Evolutionary conservation across 2,113 vertebrate species (phyloP), one percentile per base, ranked within the genome.

Genomic region (Morphnarchus princeps): DNA sequence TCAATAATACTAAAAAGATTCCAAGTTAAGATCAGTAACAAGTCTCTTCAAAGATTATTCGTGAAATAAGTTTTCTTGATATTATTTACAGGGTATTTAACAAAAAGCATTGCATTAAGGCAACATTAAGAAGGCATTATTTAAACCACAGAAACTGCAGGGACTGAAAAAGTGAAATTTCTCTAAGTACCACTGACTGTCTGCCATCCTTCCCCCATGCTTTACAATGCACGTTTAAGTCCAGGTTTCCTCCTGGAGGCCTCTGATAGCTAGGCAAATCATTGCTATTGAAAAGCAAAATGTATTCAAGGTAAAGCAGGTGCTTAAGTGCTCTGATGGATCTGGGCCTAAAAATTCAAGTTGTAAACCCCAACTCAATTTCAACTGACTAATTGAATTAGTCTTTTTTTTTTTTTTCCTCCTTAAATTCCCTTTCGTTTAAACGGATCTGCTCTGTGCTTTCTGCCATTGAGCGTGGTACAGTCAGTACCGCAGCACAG

Each of bases 271-370:
- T 9, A 67, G 77, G 90, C n/a, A 92, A 95, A 92, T 61, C 34
- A 82, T 29, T 80, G 57, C 71, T 93, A 82, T 14, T 70, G 71
- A 94, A 96, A 95, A 96, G 82, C 74, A 93, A 80, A 97, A 95
- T 43, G 24, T 42, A 87, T 62, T 95, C 61, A 84, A 89, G 89
- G 87, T 95, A 95, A 91, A 93, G 82, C 93, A 96, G 87, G 81
- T 94, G 82, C 87, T 90, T 94, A 95, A 97, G 95, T 93, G 91
- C 91, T 95, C 71, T 94, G 69, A 92, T 92, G 93, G 93, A 95
- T 86, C 90, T 87, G 54, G 91, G 87, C 91, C 93, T 94, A 96
- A 95, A 93, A 88, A 87, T 73, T 76, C 87, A 62, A 73, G 83
- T 58, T 73, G 84, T 91, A 95, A 96, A 87, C 91, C 87, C 78